Evolutionary conservation across 2,113 vertebrate species (phyloP).

Genomic region (Macaca mulatta): DNA sequence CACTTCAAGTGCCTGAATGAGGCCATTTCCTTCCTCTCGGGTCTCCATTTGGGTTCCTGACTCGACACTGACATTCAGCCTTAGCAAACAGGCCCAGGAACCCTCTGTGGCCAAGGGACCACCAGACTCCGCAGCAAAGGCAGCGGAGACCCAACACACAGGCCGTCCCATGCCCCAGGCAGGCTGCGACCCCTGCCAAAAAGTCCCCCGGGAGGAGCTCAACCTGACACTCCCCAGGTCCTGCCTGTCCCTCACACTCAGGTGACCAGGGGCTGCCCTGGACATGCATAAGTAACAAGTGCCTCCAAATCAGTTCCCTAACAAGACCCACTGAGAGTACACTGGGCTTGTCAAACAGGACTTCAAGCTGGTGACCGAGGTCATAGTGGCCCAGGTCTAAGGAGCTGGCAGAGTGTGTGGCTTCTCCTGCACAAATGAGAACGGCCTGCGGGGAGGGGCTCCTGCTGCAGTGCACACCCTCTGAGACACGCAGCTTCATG

Average conservation of each 20-base stretch:
- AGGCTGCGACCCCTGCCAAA: background rate
- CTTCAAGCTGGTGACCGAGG: background rate
- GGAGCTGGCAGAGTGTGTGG: background rate
- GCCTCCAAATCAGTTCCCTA: background rate
- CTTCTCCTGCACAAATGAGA: background rate
- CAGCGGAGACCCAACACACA: background rate
- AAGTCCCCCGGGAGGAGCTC: background rate
- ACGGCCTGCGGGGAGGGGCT: background rate
- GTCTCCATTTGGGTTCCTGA: background rate
- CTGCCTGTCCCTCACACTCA: background rate
- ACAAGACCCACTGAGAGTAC: background rate
- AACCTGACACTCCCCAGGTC: background rate
- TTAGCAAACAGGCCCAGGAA: background rate
- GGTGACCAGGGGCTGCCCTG: background rate
- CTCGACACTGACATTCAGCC: background rate
- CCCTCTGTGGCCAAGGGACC: background rate
- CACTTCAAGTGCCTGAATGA: background rate
- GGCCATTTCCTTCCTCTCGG: background rate
- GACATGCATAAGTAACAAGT: background rate
- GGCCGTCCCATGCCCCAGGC: background rate
- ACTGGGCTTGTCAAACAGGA: background rate
- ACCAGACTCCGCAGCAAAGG: background rate
- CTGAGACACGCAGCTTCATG: background rate
- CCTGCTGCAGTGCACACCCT: background rate
- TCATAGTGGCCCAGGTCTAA: background rate